Conservation (phyloP, 2,113 vertebrate species). For the Struthidea cinerea region DNA sequence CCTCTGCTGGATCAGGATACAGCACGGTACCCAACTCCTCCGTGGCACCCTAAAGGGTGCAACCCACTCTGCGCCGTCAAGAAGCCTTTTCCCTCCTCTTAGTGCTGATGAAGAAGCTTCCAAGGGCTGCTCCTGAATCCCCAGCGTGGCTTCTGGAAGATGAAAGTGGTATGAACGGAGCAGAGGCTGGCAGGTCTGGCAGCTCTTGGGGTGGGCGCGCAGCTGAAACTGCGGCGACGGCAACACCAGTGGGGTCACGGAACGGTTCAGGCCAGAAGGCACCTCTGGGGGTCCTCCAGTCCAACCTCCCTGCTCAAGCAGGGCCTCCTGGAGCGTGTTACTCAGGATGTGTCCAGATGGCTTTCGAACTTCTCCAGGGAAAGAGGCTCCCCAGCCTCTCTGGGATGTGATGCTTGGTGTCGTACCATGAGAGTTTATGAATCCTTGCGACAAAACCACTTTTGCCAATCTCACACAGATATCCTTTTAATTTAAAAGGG, state of each 20-base stretch:
- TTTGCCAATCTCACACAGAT: neutral
- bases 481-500: neutral
- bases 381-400: neutral
- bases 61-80: fast-evolving
- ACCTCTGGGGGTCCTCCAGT: no score
- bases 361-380: neutral
- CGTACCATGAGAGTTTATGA: fast-evolving
- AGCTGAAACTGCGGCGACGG: neutral
- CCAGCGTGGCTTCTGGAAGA: neutral
- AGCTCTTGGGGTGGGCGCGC: neutral
- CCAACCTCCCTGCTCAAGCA: neutral
- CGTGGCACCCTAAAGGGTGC: neutral
- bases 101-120: neutral
- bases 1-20: neutral
- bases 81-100: neutral
- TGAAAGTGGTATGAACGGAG: fast-evolving
- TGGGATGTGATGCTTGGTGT: fast-evolving
- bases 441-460: neutral
- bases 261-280: neutral
- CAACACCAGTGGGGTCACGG: fast-evolving
- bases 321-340: neutral
- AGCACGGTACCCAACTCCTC: fast-evolving
- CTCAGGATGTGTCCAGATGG: neutral
- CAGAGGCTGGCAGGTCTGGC: neutral
- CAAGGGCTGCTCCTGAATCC: neutral